Evolutionary conservation across 2,888 invertebrate species (phyloP), one percentile per base, ranked within the genome.

Genomic region (Microctonus hyperodae): DNA sequence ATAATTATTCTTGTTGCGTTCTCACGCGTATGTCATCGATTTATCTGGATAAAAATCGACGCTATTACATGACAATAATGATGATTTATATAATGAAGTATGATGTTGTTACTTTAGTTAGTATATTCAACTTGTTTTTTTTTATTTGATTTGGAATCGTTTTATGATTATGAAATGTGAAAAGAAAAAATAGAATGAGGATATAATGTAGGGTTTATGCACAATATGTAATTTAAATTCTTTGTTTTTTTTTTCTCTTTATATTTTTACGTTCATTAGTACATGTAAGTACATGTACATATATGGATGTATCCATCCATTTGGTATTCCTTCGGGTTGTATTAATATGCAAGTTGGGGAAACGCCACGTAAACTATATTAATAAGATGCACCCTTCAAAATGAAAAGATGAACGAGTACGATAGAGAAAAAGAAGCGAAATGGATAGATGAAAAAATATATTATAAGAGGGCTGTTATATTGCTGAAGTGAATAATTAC

Each of bases 331-430:
- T n/a, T n/a, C n/a, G n/a, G 44, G 44, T 44, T 44, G n/a, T 22
- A 60, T 60, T 31, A 31, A 1, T 48, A 44, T 60, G 16, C 20
- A 48, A 31, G 22, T 48, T 20, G 64, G 60, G 60, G 53, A 51
- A 61, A 60, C 57, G 60, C 40, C n/a, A 35, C 64, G 48, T 28
- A 59, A n/a, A 37, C 37, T 64, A 61, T 50, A 67, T 76, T 80
- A 80, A 80, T 80, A 76, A 80, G 77, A 80, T 80, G 80, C 80
- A 80, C 80, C 80, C 80, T 74, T 70, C 64, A 22, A 44, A 16
- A 31, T 16, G 60, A 65, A 31, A 57, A 23, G 35, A 59, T 61
- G 74, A 76, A 71, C 72, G 67, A 64, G 67, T 73, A 10, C 40
- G 76, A 75, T 76, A 74, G 71, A 62, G 69, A 66, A 70, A 67